A percentile compares a stretch with the other conserved stretches of the same genome.
Conservation (phyloP, 2,113 vertebrate genomes). For the Bubalus kerabau region DNA sequence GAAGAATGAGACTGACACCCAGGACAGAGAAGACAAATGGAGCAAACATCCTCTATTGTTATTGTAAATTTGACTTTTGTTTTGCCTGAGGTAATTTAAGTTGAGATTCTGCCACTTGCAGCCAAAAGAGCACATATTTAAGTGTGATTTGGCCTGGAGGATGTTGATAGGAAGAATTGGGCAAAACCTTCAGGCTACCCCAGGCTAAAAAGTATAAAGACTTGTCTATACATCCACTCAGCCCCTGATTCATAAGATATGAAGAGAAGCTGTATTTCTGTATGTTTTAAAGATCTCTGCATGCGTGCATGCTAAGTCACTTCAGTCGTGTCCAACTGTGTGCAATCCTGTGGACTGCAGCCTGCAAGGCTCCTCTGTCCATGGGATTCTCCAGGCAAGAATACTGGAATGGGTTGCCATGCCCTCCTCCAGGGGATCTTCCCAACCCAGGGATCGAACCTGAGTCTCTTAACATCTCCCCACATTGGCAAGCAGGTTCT, state of each 20-base stretch:
- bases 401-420: neutral
- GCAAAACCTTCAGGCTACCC: neutral
- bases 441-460: neutral
- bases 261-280: neutral
- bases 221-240: neutral
- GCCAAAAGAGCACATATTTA: neutral
- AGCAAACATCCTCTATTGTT: neutral
- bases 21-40: neutral
- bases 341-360: neutral
- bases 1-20: neutral
- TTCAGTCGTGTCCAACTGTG: neutral
- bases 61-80: neutral
- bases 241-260: neutral
- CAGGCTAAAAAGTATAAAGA: neutral
- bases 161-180: neutral
- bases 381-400: neutral
- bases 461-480: neutral
- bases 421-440: neutral
- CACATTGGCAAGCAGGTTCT: neutral
- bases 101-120: neutral
- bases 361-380: neutral
- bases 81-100: neutral
- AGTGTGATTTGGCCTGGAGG: neutral
- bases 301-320: neutral
- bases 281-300: neutral